Base-by-base conservation (phyloP, 2,113 vertebrate genomes). In the Cavia aperea region DNA sequence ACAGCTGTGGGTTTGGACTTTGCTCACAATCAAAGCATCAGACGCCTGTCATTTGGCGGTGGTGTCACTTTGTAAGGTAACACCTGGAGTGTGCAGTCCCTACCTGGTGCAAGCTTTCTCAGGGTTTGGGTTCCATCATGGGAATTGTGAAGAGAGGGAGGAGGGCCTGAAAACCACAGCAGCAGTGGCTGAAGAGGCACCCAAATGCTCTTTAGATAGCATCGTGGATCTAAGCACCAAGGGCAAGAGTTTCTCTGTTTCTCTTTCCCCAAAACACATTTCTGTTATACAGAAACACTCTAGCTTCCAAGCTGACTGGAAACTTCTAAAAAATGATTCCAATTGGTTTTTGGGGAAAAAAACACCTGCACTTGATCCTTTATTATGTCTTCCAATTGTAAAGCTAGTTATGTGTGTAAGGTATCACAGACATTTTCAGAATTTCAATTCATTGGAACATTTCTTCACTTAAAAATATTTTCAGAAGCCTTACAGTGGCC, bases 401-500 rank as follows among this genome's bases (percentile, higher is more conserved):
- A 85, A 87, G 49, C 43, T 36, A 78, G 8, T 65, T 93, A 65
- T 1, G 62, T 14, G 43, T 70, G 84, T 4, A 83, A 91, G 6
- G 66, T n/a, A 43, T 13, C 21, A 90, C 5, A 72, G n/a, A 49
- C 16, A 5, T 33, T 72, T 73, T 92, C 8, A 89, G 29, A 88
- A 11, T 92, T 90, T 93, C 1, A 63, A 5, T 58, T 89, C 18
- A 77, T 19, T 4, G 2, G 62, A 33, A 82, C 84, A 91, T 68
- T 93, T 73, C 89, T 54, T 75, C 8, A 65, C 4, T 56, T 18
- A 21, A 92, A 92, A 73, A 46, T 60, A 87, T 63, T 93, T 94
- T 66, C 5, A 92, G 88, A 86, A 88, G 23, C 79, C 33, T 86
- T 63, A 43, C 7, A 72, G 7, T 4, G 26, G 7, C 4, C 62